Conservation (phyloP, 1,140 invertebrate genomes). For the Drosophila repletoides region DNA sequence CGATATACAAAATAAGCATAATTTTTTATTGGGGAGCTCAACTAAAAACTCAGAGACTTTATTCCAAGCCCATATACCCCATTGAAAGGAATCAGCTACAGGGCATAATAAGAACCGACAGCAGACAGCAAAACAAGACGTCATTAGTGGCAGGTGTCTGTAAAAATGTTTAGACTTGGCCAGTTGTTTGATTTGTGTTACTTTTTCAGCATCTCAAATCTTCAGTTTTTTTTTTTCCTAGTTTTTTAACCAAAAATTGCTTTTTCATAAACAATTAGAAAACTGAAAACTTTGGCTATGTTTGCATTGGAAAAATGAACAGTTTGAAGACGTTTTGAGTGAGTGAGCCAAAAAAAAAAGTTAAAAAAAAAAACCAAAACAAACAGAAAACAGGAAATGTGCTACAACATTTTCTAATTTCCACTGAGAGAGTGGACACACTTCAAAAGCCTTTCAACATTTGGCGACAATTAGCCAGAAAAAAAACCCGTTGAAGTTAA, state of each 20-base stretch:
- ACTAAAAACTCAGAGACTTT: too few relatives aligned
- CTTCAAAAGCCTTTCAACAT: conserved; percentile 47
- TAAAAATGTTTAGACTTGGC: conserved; percentile 79
- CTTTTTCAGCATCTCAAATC: conserved; percentile 23
- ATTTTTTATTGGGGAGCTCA: too few relatives aligned
- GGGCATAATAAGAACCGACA: conserved; percentile 26
- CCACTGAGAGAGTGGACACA: conserved; percentile 39
- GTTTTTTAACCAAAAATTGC: conserved; percentile 40
- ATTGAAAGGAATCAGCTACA: background rate
- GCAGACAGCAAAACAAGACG: conserved; percentile 66
- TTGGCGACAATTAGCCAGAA: conserved; percentile 67
- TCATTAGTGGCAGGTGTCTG: conserved; percentile 78
- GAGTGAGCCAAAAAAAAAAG: conserved; percentile 1
- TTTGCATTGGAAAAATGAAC: conserved; percentile 17
- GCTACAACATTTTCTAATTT: conserved; percentile 50
- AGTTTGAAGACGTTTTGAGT: background rate
- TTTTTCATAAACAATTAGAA: conserved; percentile 65
- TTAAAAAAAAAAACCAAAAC: background rate
- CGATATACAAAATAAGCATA: too few relatives aligned
- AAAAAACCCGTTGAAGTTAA: conserved; percentile 18
- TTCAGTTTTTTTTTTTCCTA: conserved; percentile 5
- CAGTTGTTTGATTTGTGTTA: conserved; percentile 70
- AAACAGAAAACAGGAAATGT: conserved; percentile 62
- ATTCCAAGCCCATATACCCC: background rate
- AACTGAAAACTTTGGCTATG: conserved; percentile 46